Evolutionary conservation across 92 coral and sea anemone genomes (phyloP).

Genomic region (Nematostella vectensis): DNA sequence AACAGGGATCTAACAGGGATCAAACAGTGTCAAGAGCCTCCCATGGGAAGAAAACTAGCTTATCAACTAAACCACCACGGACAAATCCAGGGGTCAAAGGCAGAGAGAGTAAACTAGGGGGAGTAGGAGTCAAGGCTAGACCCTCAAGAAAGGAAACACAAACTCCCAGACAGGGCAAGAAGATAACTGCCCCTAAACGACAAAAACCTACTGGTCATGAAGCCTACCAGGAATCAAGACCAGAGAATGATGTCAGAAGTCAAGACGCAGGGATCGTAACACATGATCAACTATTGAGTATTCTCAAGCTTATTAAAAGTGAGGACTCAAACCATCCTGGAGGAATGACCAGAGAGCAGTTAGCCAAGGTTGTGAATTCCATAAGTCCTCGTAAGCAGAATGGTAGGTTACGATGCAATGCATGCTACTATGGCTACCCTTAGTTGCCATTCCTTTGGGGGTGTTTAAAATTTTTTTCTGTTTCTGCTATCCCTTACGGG

Average conservation of each 20-base stretch:
- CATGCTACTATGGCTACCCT: neutral
- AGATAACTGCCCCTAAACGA: neutral
- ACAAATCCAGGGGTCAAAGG: neutral
- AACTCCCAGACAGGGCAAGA: neutral
- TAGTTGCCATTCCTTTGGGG: neutral
- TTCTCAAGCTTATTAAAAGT: neutral
- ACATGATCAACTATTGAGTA: neutral
- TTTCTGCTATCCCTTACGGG: neutral
- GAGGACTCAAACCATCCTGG: neutral
- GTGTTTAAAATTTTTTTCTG: neutral
- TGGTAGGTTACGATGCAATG: neutral
- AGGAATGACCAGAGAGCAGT: neutral
- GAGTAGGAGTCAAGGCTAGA: no score
- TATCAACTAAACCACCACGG: neutral
- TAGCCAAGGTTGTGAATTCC: neutral
- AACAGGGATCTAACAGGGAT: neutral
- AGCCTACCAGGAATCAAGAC: neutral
- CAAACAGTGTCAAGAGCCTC: neutral
- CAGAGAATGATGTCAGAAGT: neutral
- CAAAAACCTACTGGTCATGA: neutral
- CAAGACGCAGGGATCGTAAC: neutral
- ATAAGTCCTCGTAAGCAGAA: neutral
- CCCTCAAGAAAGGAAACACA: neutral
- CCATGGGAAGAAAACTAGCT: neutral
- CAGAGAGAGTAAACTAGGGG: constrained; percentile 4